Base-by-base conservation (phyloP, 2,113 vertebrate species). In the Callipepla squamata region DNA sequence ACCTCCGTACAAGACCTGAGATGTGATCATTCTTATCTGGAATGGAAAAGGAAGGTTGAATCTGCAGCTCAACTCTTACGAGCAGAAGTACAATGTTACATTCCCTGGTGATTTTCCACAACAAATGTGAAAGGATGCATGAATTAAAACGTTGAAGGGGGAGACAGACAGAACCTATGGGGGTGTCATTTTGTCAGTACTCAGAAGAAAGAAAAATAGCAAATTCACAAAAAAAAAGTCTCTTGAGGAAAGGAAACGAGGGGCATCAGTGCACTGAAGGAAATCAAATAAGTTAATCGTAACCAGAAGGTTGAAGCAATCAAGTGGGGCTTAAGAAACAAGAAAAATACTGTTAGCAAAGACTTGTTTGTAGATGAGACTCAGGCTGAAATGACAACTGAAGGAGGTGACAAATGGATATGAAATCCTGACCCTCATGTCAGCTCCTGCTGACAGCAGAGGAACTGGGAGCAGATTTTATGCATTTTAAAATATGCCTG, bases 31-130 rank as follows among this genome's bases (percentile, higher is more conserved):
- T 86, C 80, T 92, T 57, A 80, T 90, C 58, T 63, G 38, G 72
- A 88, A 90, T 69, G 83, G 89, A 61, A 94, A 90, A 30, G 75
- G 66, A 90, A 81, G 80, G 80, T 68, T 76, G 74, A 79, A 83
- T 57, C 88, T 77, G 72, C 76, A 74, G 85, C 55, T 0, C 0
- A 85, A 74, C n/a, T 80, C 85, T 82, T 11, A 91, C 77, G 87
- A 80, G 19, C 59, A 76, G 63, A n/a, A 85, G 58, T 26, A 87
- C 53, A 87, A 85, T 13, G 65, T 57, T 16, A 55, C 0, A 0
- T 74, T 88, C 76, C 80, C 59, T 1, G 0, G 77, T 38, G 59
- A 63, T 83, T 85, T 83, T 90, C 80, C 85, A 78, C 73, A 77
- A 57, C 9, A 47, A 40, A 77, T 83, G 75, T 12, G 45, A 90